These are phyloP conservation scores for Drosophila aff. DNA, from an alignment of 1,140 invertebrate genomes.

Conservation along the genomic window DNA sequence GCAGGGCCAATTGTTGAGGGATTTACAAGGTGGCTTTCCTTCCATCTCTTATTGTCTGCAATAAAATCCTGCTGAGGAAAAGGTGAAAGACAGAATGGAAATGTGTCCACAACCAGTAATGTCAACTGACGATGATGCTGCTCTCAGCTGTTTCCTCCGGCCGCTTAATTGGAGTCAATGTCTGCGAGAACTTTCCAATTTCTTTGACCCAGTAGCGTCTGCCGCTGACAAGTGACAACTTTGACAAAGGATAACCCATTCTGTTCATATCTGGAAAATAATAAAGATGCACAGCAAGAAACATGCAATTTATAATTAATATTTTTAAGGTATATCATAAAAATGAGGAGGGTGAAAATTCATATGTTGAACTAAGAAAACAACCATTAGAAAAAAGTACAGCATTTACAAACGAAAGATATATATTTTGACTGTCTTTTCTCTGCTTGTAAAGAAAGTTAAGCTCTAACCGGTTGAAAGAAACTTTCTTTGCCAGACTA, in stretches of 20 bases:
- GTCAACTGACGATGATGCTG: slow-evolving; percentile 13
- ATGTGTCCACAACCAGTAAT: slow-evolving; percentile 26
- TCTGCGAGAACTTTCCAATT: slow-evolving; percentile 39
- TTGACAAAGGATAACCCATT: slow-evolving; percentile 34
- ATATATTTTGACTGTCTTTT: too few relatives aligned
- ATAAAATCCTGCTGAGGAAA: slow-evolving; percentile 19
- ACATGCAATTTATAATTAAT: background rate
- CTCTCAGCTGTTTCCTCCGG: slow-evolving; percentile 14
- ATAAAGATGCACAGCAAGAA: background rate
- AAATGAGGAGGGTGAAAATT: background rate
- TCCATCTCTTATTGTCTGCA: slow-evolving; percentile 21
- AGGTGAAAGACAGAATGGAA: slow-evolving; percentile 2
- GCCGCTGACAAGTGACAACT: slow-evolving; percentile 49
- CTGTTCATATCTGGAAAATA: background rate
- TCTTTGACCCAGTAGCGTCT: slow-evolving; percentile 12
- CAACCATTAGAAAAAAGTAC: too few relatives aligned
- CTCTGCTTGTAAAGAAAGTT: background rate
- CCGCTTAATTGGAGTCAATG: slow-evolving; percentile 50
- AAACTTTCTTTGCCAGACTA: background rate
- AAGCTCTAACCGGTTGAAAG: background rate
- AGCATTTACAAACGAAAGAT: background rate
- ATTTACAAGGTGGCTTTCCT: slow-evolving; percentile 31
- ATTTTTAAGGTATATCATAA: too few relatives aligned
- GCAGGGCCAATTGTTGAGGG: slow-evolving; percentile 59
- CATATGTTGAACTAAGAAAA: too few relatives aligned